Evolutionary conservation across 2,113 vertebrate species (phyloP), one percentile per base, ranked within the genome.

Genomic region (Lanius collurio): DNA sequence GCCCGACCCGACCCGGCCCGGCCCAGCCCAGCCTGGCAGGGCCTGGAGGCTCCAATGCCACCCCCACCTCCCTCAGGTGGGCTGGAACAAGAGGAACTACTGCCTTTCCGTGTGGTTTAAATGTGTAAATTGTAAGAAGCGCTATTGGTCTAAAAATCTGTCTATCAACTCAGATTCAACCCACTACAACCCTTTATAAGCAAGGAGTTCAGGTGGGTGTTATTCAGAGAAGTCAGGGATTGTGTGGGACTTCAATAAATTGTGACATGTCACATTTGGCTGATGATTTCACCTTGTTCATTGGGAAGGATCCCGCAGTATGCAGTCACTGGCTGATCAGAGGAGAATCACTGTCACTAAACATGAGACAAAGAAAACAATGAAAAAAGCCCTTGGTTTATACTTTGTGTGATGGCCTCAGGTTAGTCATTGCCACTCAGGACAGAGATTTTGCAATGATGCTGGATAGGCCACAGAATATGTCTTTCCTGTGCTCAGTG

Each of bases 191-290:
- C 37, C 1, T 67, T 63, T 78, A 50, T 15, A 74, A 62, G 7
- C 15, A 49, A 4, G 52, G 55, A 59, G 13, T 46, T 75, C 37
- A 78, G 33, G 10, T 1, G 1, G 30, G 11, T 1, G 0, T 47
- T 87, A 33, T 50, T 82, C 39, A 63, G 42, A 50, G 26, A 82
- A 90, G 67, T 22, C 39, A 64, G 52, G 78, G 26, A 46, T 33
- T 4, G 63, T 11, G 8, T 67, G n/a, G 15, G 18, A 67, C 17
- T 70, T 69, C 1, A 79, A 13, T 47, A 35, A 67, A 81, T 19
- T 68, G 15, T 39, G 22, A 71, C 9, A 22, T 64, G 27, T 73
- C 37, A 64, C 4, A 31, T 76, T 52, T 87, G 90, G 11, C 49
- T 62, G n/a, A 7, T 67, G 23, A 6, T 64, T n/a, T 31, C 24